phyloP scores from a whole-genome alignment of 2,113 vertebrate species.

The Okapia johnstoni region DNA sequence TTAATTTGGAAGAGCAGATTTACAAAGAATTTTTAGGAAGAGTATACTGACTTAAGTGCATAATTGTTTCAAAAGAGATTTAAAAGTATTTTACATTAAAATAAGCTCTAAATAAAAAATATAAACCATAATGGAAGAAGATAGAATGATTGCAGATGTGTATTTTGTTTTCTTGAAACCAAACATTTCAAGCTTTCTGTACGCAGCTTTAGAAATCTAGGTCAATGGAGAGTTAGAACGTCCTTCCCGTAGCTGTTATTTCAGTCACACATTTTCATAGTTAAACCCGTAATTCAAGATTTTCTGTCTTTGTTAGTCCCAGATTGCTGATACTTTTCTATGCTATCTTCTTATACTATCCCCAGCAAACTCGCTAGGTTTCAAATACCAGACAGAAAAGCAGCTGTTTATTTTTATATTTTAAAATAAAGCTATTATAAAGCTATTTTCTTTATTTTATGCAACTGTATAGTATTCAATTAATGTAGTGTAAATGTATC shows the following conservation, averaged over 20 bases:
- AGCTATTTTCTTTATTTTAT: background rate
- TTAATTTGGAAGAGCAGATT: slow-evolving; percentile 4
- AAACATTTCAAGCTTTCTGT: background rate
- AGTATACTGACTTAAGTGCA: background rate
- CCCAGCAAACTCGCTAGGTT: background rate
- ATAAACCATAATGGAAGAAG: background rate
- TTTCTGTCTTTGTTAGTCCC: background rate
- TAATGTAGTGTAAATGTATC: background rate
- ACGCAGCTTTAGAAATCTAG: background rate
- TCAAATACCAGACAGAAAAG: background rate
- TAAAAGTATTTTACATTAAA: slow-evolving; percentile 5
- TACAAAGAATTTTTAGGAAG: background rate
- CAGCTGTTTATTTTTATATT: background rate
- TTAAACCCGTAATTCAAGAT: background rate
- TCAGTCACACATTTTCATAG: background rate
- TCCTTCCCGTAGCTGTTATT: background rate
- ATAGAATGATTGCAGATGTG: background rate
- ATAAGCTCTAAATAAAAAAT: slow-evolving; percentile 9
- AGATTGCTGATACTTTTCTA: background rate
- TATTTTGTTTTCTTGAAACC: slow-evolving; percentile 10
- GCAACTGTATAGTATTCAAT: background rate
- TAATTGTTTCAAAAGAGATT: slow-evolving; percentile 19
- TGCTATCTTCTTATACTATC: background rate
- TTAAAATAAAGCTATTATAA: background rate
- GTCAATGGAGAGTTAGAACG: background rate